Percentiles rank a stretch among this genome's conserved stretches.
Evolutionary conservation across 2,888 invertebrate species (phyloP).

Genomic region (Gortyna flavago): DNA sequence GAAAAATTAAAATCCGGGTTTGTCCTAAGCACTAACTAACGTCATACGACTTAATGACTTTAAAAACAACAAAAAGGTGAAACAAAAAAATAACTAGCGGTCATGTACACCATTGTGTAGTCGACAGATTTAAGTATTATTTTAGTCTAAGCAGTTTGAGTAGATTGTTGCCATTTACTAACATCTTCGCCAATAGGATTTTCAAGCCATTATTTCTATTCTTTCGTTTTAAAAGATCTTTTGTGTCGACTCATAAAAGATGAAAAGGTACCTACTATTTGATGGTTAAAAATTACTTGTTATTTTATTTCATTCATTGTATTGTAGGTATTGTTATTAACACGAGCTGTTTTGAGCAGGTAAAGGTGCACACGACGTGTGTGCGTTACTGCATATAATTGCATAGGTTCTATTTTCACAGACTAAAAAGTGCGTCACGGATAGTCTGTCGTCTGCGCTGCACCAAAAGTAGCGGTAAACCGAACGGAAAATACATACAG

Average conservation of each 20-base stretch:
- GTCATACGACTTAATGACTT: conserved; percentile 29
- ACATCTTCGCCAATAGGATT: conserved; percentile 5
- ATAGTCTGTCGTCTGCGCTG: too few species aligned
- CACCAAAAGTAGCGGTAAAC: too few species aligned
- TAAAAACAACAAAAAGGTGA: conserved; percentile 8
- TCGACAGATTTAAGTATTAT: conserved; percentile 1
- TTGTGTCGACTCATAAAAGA: not conserved
- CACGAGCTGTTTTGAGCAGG: too few species aligned
- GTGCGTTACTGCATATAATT: too few species aligned
- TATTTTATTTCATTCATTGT: too few species aligned
- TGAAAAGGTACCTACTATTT: not conserved
- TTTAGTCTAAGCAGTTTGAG: conserved; percentile 1
- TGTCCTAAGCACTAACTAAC: conserved; percentile 15
- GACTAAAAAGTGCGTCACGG: too few species aligned
- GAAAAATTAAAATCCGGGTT: conserved; percentile 2
- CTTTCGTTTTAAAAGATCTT: not conserved
- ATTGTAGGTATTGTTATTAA: too few species aligned
- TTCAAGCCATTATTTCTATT: not conserved
- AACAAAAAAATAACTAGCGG: conserved; percentile 25
- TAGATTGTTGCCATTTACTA: conserved; percentile 7
- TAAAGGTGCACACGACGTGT: too few species aligned
- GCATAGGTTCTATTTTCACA: too few species aligned
- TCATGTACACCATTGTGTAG: conserved; percentile 37
- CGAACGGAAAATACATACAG: too few species aligned
- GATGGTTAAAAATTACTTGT: not conserved